phyloP scores from a whole-genome alignment of 1,140 invertebrate genomes.

The Solenopsis fugax region DNA sequence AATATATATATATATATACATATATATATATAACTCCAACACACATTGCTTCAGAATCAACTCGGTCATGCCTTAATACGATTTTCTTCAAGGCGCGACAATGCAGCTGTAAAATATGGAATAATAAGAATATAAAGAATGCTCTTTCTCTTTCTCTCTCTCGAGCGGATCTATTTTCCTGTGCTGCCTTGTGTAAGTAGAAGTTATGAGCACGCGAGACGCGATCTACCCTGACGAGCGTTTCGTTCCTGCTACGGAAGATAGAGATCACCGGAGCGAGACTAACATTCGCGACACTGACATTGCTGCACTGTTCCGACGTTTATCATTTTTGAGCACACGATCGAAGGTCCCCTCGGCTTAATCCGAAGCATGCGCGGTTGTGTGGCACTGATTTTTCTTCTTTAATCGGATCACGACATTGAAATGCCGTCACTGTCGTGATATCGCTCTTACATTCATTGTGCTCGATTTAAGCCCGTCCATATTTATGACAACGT shows the following conservation, averaged over 20 bases:
- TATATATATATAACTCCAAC: neutral
- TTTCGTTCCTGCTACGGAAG: conserved; percentile 9
- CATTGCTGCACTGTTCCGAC: conserved; percentile 12
- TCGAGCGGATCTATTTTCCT: conserved; percentile 2
- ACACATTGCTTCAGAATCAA: neutral
- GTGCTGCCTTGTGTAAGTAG: conserved; percentile 17
- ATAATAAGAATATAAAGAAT: conserved; percentile 17
- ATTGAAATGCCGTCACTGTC: conserved; percentile 65
- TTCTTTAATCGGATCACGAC: conserved; percentile 65
- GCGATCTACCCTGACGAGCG: conserved; percentile 9
- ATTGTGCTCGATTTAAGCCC: conserved; percentile 56
- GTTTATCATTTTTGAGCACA: conserved; percentile 60
- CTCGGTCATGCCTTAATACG: neutral
- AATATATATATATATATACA: neutral
- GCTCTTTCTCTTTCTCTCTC: neutral
- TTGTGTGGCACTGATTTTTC: conserved; percentile 43
- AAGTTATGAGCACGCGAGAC: conserved; percentile 36
- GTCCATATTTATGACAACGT: conserved; percentile 27
- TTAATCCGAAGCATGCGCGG: conserved; percentile 29
- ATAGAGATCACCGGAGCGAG: conserved; percentile 15
- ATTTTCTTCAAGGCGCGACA: neutral
- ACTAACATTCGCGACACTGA: conserved; percentile 48
- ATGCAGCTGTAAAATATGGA: neutral
- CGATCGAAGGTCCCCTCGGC: neutral
- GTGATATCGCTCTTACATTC: conserved; percentile 51